A percentile compares a stretch with the other conserved stretches of the same genome.
Conservation (phyloP, 1,140 invertebrate species). For the Araneus ventricosus region DNA sequence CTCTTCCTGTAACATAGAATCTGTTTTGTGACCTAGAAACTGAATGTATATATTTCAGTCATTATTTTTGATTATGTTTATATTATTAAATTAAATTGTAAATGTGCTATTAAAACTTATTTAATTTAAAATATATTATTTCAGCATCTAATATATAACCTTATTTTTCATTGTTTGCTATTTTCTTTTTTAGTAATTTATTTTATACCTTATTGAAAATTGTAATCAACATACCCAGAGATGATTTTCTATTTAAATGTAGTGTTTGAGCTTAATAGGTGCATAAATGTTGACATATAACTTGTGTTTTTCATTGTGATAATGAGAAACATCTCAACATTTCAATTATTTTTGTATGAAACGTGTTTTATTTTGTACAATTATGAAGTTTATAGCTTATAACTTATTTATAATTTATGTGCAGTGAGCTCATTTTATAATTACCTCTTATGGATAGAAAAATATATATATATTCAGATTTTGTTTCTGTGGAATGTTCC, state of each 20-base stretch:
- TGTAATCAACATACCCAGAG: neutral
- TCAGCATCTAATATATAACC: neutral
- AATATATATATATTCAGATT: too few relatives aligned
- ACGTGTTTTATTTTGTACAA: neutral
- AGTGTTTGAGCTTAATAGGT: conserved; percentile 11
- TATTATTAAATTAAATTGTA: neutral
- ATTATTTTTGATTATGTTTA: neutral
- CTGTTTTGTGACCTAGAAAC: neutral
- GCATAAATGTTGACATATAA: neutral
- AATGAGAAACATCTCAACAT: neutral
- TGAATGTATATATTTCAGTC: neutral
- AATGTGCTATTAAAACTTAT: too few relatives aligned
- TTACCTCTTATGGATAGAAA: too few relatives aligned
- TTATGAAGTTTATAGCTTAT: neutral
- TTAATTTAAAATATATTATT: too few relatives aligned
- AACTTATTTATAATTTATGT: neutral
- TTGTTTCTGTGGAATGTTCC: too few relatives aligned
- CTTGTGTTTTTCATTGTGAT: neutral
- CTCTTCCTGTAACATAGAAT: neutral
- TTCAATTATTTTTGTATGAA: neutral
- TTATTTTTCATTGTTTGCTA: neutral
- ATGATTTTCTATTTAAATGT: neutral
- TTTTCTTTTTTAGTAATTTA: neutral
- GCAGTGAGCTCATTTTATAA: too few relatives aligned
- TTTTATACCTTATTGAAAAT: neutral